Percentiles rank a stretch among this genome's conserved stretches.
Evolutionary conservation across 2,797 vertebrate genomes (phyloP).

Genomic region (Mastacembelus armatus): DNA sequence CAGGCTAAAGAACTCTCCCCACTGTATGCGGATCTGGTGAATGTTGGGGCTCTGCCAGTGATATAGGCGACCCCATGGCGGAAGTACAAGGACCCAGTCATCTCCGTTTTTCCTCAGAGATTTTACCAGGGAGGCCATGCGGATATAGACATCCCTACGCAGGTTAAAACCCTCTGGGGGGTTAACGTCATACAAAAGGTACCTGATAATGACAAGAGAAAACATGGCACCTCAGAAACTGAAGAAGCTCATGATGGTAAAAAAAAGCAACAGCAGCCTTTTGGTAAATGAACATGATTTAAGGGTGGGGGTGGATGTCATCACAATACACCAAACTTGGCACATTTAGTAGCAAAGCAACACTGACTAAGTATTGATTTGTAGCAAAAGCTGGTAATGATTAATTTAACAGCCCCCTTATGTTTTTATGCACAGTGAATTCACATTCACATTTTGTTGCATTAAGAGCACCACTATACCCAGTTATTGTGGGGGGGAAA

Average conservation of each 20-base stretch:
- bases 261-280: neutral
- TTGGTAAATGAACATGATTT: neutral
- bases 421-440: no score
- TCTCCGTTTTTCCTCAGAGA: slow-evolving; percentile 87
- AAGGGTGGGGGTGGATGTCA: neutral
- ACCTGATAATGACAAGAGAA: slow-evolving; percentile 78
- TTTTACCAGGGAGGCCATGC: slow-evolving; percentile 92
- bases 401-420: neutral
- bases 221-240: neutral
- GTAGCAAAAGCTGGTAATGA: neutral
- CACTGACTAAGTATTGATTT: neutral
- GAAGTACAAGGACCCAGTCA: slow-evolving; percentile 94
- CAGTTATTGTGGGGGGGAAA: no score
- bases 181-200: slow-evolving; percentile 96
- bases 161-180: slow-evolving; percentile 98
- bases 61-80: slow-evolving; percentile 96
- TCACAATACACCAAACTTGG: neutral
- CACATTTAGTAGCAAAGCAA: neutral
- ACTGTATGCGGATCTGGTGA: slow-evolving; percentile 90
- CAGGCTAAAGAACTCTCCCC: slow-evolving; percentile 93
- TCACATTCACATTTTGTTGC: no score
- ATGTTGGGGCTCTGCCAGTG: slow-evolving; percentile 97
- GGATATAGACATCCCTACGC: slow-evolving; percentile 93
- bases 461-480: no score
- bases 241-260: neutral